Conservation (phyloP, 2,113 vertebrate genomes). For the Dicentrarchus labrax region DNA sequence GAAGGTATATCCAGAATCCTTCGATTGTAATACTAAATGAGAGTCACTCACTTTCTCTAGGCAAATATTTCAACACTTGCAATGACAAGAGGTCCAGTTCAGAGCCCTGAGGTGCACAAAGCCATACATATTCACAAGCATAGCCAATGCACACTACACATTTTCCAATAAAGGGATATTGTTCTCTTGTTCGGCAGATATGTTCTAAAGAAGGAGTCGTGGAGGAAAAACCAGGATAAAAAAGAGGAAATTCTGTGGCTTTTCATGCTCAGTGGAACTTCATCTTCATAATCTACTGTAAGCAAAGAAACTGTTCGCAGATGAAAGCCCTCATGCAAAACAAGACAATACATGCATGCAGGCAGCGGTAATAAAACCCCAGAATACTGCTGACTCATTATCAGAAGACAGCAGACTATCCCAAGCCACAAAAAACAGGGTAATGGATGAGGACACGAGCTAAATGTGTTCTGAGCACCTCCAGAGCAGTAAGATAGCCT, state of each 20-base stretch:
- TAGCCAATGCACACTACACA: background rate
- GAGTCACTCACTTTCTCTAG: conserved; percentile 36
- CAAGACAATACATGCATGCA: conserved; percentile 60
- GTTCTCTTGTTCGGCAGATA: conserved; percentile 41
- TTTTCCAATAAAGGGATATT: conserved; percentile 12
- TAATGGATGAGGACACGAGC: background rate
- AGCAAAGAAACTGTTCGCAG: conserved; percentile 54
- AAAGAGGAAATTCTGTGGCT: conserved; percentile 61
- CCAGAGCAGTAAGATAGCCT: background rate
- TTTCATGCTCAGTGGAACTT: conserved; percentile 48
- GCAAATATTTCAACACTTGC: conserved; percentile 33
- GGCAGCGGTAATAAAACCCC: conserved; percentile 28
- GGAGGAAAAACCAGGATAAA: conserved; percentile 48
- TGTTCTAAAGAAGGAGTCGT: conserved; percentile 4
- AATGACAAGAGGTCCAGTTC: background rate
- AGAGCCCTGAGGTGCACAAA: conserved; percentile 11
- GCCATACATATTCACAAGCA: conserved; percentile 28
- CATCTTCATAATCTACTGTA: conserved; percentile 66
- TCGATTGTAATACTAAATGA: background rate
- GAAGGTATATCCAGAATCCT: background rate
- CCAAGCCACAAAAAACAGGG: background rate
- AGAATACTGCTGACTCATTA: conserved; percentile 63
- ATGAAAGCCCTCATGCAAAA: conserved; percentile 53
- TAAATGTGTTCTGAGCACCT: background rate
- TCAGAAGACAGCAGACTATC: conserved; percentile 7